Percentiles rank a stretch among this genome's conserved stretches.
These are phyloP conservation scores for Gymnothorax reevesii DNA, from an alignment of 2,797 vertebrate species.

Conservation along the genomic window DNA sequence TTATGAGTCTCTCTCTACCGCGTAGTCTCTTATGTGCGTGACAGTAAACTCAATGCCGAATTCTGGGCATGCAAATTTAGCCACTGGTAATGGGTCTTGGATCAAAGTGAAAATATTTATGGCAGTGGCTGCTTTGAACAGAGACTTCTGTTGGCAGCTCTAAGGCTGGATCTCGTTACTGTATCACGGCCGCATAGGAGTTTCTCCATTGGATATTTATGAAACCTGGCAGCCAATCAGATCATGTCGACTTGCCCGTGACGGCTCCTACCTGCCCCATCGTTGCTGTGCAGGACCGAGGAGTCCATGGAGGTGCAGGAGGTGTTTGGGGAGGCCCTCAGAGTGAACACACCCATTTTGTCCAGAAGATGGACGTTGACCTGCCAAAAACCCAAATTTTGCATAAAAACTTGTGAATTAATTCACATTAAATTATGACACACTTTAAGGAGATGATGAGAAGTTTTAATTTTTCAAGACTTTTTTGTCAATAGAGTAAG, in stretches of 20 bases:
- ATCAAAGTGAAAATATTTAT: conserved; percentile 9
- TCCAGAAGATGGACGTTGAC: conserved; percentile 78
- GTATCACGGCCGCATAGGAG: neutral
- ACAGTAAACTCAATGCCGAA: neutral
- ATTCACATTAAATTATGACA: too few species aligned
- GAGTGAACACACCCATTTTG: conserved; percentile 68
- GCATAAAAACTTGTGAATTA: neutral
- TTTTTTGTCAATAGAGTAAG: too few species aligned
- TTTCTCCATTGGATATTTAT: neutral
- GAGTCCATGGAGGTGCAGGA: conserved; percentile 57
- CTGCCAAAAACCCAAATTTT: conserved; percentile 60
- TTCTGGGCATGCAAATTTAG: neutral
- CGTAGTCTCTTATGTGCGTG: neutral
- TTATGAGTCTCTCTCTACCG: neutral
- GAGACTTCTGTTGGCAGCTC: too few species aligned
- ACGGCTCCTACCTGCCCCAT: conserved; percentile 57
- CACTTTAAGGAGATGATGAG: too few species aligned
- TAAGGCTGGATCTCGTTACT: too few species aligned
- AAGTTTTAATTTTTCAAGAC: too few species aligned
- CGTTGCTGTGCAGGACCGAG: conserved; percentile 42
- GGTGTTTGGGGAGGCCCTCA: conserved; percentile 68
- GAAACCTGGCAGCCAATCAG: neutral
- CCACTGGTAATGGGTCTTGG: neutral
- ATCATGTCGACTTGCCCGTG: neutral
- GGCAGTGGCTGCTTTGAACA: neutral